Evolutionary conservation across 2,797 vertebrate genomes (phyloP), one percentile per base, ranked within the genome.

Genomic region (Sebastes matsubarae): DNA sequence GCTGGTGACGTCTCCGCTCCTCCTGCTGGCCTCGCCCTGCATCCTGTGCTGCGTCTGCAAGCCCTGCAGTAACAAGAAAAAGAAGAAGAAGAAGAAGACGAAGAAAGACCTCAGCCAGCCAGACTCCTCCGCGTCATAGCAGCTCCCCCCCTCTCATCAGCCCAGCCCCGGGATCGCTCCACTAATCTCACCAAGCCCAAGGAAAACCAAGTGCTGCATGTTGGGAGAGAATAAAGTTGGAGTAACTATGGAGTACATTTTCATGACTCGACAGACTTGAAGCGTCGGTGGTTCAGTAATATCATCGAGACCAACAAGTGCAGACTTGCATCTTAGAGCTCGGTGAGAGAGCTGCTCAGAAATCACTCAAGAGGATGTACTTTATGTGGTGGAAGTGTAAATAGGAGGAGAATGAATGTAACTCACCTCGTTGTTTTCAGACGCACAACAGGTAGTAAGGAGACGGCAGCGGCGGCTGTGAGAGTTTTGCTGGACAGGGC

Each of bases 31-130:
- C 29, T 99, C 98, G 5, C 98, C 98, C 0, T 99, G 98, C 92
- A 98, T 99, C 81, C 95, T 99, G 93, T 99, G 97, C 90, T 99
- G 98, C 71, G 83, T 98, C 83, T 98, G 97, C 93, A 99, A 99
- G 86, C 97, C 98, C 69, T 98, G 97, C 86, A 92, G 95, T 60
- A 94, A 5, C 91, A 96, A 89, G 81, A 93, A 93, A 74, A 91
- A 89, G 81, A 93, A 87, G 72, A 89, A 86, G 60, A 92, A 89
- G 87, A 92, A 84, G 80, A 95, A 84, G 80, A 92, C 25, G 74
- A 92, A 90, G 89, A 90, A 79, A 71, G 90, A 12, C 87, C 84
- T 58, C 91, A 93, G 0, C 78, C 96, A 13, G 88, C 95, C 78
- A 87, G 94, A 95, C 77, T 79, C 87, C 54, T 80, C 84, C n/a